These are phyloP conservation scores for Micronycteris hirsuta DNA, from an alignment of 2,113 vertebrate species.

Conservation along the genomic window DNA sequence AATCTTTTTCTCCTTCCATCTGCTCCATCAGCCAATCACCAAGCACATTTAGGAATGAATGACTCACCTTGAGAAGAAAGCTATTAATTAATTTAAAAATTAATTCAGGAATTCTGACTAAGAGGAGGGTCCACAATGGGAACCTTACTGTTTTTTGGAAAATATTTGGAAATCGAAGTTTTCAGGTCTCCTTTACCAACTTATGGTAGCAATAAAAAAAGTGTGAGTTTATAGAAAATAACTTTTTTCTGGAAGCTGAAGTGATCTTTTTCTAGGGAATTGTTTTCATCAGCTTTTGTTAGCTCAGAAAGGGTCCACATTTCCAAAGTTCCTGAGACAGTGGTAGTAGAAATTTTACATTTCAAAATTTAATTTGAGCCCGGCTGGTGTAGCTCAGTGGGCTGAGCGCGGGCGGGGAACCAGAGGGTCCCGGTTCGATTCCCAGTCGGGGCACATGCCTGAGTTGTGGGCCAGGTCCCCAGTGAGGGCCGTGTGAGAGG, in stretches of 20 bases:
- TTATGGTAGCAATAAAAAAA: not conserved
- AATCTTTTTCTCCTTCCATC: not conserved
- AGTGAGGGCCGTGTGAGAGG: too few relatives aligned
- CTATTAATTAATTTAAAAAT: not conserved
- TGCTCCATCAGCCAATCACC: not conserved
- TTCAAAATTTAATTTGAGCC: not conserved
- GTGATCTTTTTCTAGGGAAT: not conserved
- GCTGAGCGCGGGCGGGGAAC: too few relatives aligned
- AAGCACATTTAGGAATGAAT: not conserved
- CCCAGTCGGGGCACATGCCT: too few relatives aligned
- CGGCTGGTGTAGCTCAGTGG: too few relatives aligned
- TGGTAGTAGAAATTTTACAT: not conserved
- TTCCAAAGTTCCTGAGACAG: not conserved
- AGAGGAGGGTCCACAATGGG: not conserved
- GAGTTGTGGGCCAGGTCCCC: too few relatives aligned
- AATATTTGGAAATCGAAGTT: not conserved
- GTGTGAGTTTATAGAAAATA: not conserved
- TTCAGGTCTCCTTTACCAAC: not conserved
- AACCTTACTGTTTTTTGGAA: not conserved
- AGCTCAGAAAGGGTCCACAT: not conserved
- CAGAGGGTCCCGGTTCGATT: too few relatives aligned
- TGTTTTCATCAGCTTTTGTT: not conserved
- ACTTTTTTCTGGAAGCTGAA: not conserved
- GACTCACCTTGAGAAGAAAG: not conserved
- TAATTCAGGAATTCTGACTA: not conserved